Evolutionary conservation across 2,888 invertebrate genomes (phyloP).

Genomic region (Agapetus fuscipes): DNA sequence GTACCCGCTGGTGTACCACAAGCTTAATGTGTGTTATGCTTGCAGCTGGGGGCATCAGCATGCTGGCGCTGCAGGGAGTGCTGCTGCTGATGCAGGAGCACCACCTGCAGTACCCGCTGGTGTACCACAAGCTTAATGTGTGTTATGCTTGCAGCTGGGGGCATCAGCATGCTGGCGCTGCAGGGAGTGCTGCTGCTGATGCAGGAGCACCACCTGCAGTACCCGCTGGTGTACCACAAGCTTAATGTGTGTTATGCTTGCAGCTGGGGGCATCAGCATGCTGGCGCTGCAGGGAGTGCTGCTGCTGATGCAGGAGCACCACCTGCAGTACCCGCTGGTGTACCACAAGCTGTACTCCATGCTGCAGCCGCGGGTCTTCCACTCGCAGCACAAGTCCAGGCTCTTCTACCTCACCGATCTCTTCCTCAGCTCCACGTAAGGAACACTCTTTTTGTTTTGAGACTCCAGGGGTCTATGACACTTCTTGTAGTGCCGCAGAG

Average conservation of each 20-base stretch:
- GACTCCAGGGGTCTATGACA: too few species aligned
- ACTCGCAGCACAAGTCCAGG: slow-evolving; percentile 79
- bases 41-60: slow-evolving; percentile 74
- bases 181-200: slow-evolving; percentile 88
- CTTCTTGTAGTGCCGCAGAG: too few species aligned
- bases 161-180: slow-evolving; percentile 79
- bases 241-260: slow-evolving; percentile 52
- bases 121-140: slow-evolving; percentile 86
- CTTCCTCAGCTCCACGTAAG: slow-evolving; percentile 86
- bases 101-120: slow-evolving; percentile 92
- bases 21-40: too few species aligned
- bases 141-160: slow-evolving; percentile 57
- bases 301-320: slow-evolving; percentile 79
- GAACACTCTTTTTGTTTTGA: too few species aligned
- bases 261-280: slow-evolving; percentile 80
- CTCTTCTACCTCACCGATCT: slow-evolving; percentile 83
- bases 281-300: slow-evolving; percentile 88
- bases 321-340: slow-evolving; percentile 92
- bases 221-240: slow-evolving; percentile 90
- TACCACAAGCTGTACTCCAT: slow-evolving; percentile 91
- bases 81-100: slow-evolving; percentile 81
- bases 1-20: slow-evolving; percentile 90
- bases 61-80: slow-evolving; percentile 86
- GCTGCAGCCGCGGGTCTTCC: slow-evolving; percentile 85
- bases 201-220: slow-evolving; percentile 85